phyloP scores from a whole-genome alignment of 2,797 vertebrate species.

The Cyclura pinguis region DNA sequence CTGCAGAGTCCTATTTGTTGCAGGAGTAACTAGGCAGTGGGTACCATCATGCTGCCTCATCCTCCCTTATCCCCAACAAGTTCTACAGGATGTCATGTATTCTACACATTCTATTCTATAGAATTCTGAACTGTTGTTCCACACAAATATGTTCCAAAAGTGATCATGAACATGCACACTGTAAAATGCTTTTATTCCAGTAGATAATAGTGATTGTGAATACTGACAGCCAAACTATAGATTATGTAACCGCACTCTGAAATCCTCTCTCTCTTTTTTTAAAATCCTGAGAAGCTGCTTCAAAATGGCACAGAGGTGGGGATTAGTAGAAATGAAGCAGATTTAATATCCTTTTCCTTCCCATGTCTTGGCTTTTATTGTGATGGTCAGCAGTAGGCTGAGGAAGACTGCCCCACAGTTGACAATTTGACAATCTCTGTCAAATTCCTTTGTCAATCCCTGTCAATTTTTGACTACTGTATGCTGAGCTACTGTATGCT shows the following conservation, averaged over 20 bases:
- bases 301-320: not conserved
- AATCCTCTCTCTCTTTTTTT: not conserved
- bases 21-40: not conserved
- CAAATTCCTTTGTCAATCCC: too few species aligned
- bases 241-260: not conserved
- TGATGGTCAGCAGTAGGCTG: not conserved
- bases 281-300: not conserved
- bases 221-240: not conserved
- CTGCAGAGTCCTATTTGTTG: not conserved
- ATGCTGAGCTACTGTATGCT: not conserved
- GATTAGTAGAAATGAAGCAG: not conserved
- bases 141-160: not conserved
- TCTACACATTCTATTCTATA: not conserved
- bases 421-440: not conserved
- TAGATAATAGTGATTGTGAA: not conserved
- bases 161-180: not conserved
- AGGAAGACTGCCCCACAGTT: too few species aligned
- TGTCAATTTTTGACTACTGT: not conserved
- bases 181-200: not conserved
- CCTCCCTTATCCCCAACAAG: not conserved
- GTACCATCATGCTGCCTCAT: not conserved
- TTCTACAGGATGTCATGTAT: too few species aligned
- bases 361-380: not conserved
- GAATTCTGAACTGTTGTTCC: not conserved
- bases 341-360: not conserved